These are phyloP conservation scores for Entomobrya proxima DNA, from an alignment of 2,888 invertebrate genomes.

Conservation along the genomic window DNA sequence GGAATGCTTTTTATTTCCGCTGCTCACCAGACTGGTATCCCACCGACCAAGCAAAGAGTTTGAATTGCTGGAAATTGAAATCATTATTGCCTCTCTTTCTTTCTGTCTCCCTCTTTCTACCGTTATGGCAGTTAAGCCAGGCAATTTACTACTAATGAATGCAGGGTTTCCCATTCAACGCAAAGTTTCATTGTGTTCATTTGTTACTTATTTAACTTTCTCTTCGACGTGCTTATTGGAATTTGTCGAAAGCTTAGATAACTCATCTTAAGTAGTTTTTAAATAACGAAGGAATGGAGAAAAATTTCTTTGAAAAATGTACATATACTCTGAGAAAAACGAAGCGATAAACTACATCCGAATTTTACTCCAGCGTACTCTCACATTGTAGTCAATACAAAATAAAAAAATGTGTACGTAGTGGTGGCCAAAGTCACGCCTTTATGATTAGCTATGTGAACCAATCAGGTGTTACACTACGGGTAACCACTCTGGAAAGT, in stretches of 20 bases:
- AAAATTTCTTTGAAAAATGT: conserved; percentile 19
- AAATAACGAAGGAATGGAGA: conserved; percentile 34
- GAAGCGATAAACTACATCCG: background rate
- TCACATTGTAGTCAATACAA: conserved; percentile 29
- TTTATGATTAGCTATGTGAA: conserved; percentile 76
- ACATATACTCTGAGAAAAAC: conserved; percentile 27
- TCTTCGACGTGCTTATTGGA: background rate
- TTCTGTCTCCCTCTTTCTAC: too few species aligned
- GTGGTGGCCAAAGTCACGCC: conserved; percentile 74
- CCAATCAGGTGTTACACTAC: conserved; percentile 75
- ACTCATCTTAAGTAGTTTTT: conserved; percentile 16
- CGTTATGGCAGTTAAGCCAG: background rate
- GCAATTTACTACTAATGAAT: conserved; percentile 53
- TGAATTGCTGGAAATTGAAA: conserved; percentile 26
- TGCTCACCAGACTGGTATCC: background rate
- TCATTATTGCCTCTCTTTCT: conserved; percentile 12
- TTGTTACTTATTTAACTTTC: conserved; percentile 59
- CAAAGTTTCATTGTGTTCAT: conserved; percentile 29
- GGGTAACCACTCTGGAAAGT: conserved; percentile 73
- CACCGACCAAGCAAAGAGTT: background rate
- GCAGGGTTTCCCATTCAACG: conserved; percentile 23
- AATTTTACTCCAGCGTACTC: background rate
- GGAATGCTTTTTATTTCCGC: background rate
- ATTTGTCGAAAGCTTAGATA: background rate
- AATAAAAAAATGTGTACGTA: conserved; percentile 49